These are phyloP conservation scores for Aplochiton taeniatus DNA, from an alignment of 2,797 vertebrate species.

Conservation along the genomic window DNA sequence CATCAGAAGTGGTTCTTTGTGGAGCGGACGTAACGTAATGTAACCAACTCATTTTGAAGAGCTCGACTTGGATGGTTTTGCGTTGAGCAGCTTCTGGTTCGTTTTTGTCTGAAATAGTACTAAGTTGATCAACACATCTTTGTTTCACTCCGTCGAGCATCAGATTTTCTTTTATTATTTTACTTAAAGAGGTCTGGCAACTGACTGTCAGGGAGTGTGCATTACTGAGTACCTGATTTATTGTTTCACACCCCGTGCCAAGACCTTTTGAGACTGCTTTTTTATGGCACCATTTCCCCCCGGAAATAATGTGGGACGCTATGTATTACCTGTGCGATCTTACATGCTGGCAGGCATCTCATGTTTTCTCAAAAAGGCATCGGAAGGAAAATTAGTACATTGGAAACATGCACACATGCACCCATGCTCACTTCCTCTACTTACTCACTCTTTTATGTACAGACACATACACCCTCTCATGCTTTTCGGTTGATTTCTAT, in stretches of 20 bases:
- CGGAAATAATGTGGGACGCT: background rate
- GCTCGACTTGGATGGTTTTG: no score
- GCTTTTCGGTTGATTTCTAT: background rate
- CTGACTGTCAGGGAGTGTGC: no score
- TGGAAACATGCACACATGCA: background rate
- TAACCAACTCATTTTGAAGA: background rate
- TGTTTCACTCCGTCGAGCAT: no score
- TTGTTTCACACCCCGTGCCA: background rate
- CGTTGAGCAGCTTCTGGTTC: no score
- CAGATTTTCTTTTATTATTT: no score
- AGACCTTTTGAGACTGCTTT: background rate
- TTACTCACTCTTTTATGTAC: background rate
- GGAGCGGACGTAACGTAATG: constrained; percentile 67
- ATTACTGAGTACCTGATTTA: background rate
- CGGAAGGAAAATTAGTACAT: no score
- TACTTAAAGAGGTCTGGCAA: no score
- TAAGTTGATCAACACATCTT: no score
- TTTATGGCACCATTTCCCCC: background rate
- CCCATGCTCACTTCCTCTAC: background rate
- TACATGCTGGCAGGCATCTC: constrained; percentile 18
- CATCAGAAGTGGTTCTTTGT: constrained; percentile 92
- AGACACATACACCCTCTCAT: background rate
- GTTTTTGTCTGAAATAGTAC: no score
- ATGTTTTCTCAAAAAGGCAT: background rate
- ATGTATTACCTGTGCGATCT: background rate